Conservation (phyloP, 2,888 invertebrate species). For the Drosophila monieri region DNA sequence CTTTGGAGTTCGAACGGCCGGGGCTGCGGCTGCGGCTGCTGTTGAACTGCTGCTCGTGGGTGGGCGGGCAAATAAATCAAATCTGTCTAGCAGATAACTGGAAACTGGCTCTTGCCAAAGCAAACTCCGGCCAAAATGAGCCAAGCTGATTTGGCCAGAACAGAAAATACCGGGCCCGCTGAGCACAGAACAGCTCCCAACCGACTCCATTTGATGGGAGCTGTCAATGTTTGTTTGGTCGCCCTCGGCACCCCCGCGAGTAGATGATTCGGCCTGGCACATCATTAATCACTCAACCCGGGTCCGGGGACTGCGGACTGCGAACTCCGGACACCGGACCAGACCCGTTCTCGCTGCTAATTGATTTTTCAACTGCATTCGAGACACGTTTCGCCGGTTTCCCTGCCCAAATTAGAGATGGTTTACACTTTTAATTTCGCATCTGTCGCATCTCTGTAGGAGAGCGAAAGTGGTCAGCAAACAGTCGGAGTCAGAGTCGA, state of each 20-base stretch:
- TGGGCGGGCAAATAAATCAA: conserved; percentile 70
- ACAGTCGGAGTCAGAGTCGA: neutral
- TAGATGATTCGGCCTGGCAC: conserved; percentile 15
- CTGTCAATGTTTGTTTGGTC: conserved; percentile 29
- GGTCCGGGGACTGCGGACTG: neutral
- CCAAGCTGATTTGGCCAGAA: conserved; percentile 25
- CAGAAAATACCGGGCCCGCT: neutral
- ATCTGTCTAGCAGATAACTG: conserved; percentile 59
- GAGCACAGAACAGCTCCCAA: conserved; percentile 8
- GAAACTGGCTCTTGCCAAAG: conserved; percentile 20
- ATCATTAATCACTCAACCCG: conserved; percentile 36
- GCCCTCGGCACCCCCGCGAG: conserved; percentile 17
- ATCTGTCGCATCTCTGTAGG: conserved; percentile 45
- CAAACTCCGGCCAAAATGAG: conserved; percentile 22
- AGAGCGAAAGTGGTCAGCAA: conserved; percentile 60
- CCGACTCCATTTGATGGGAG: conserved; percentile 33
- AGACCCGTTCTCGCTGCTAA: conserved; percentile 52
- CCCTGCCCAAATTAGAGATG: conserved; percentile 52
- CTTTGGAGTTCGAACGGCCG: conserved; percentile 32
- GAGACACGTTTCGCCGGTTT: conserved; percentile 29
- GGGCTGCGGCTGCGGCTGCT: conserved; percentile 18
- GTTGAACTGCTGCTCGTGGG: conserved; percentile 49
- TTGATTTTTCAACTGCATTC: conserved; percentile 61
- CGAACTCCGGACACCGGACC: conserved; percentile 12
- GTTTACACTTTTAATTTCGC: conserved; percentile 74